Percentiles rank a stretch among this genome's conserved stretches.
phyloP scores from a whole-genome alignment of 2,888 invertebrate species.

The Nomada ruficornis region DNA sequence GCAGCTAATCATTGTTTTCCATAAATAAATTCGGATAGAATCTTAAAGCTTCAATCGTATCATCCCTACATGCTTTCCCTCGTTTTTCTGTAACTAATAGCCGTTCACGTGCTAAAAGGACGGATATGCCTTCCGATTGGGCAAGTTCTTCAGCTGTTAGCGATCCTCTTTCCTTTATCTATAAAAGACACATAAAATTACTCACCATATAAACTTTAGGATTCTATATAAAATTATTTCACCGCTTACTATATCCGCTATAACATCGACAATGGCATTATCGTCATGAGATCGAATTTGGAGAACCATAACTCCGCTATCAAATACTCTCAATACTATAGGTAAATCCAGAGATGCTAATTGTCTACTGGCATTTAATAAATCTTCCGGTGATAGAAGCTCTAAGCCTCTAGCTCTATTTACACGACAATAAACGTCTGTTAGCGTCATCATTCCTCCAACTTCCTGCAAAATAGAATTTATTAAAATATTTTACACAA shows the following conservation, averaged over 20 bases:
- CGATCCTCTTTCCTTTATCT: constrained; percentile 89
- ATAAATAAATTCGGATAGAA: constrained; percentile 97
- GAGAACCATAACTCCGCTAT: constrained; percentile 97
- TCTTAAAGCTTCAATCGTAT: constrained; percentile 96
- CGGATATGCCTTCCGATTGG: constrained; percentile 92
- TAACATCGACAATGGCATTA: constrained; percentile 89
- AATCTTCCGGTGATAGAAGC: constrained; percentile 98
- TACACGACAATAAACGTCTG: constrained; percentile 98
- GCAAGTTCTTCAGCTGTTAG: constrained; percentile 95
- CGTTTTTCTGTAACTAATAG: constrained; percentile 93
- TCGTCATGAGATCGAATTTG: constrained; percentile 92
- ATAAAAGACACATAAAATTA: constrained; percentile 49
- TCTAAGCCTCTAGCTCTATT: constrained; percentile 98
- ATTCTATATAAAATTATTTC: background rate
- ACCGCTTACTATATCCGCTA: constrained; percentile 87
- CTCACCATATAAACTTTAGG: background rate
- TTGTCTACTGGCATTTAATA: constrained; percentile 94
- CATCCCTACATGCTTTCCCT: constrained; percentile 96
- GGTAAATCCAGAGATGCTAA: constrained; percentile 89
- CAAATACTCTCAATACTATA: constrained; percentile 92
- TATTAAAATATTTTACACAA: background rate
- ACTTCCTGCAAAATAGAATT: constrained; percentile 87
- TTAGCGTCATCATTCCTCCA: constrained; percentile 98
- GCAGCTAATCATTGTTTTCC: constrained; percentile 74
- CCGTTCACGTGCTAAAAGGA: constrained; percentile 95